Base-by-base conservation (phyloP, 2,797 vertebrate genomes). In the Sebastes iracundus region DNA sequence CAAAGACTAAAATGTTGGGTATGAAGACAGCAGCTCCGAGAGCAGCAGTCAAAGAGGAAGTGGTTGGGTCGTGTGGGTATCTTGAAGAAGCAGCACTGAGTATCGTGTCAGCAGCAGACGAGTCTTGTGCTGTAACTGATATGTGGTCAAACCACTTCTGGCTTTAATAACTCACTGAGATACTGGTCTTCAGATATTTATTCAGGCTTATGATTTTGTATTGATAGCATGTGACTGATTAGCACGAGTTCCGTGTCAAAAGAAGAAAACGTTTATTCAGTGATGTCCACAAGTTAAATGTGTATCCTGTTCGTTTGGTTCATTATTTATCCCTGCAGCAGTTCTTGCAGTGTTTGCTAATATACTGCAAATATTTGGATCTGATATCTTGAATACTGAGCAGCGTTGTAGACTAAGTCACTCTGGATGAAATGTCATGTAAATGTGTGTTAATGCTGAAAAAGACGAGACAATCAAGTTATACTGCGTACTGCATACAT, bases 11-110 rank as follows among this genome's bases (percentile, higher is more conserved):
- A 42, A 55, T 27, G 8, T 6, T 5, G 4, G n/a, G 9, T 5
- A 1, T 28, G 23, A 60, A 28, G 20, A 53, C 14, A 23, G 27
- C 2, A 38, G 35, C 35, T 20, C 2, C 16, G 5, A 75, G 9
- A 49, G 35, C 56, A 30, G 22, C 5, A 46, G 55, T 60, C 25
- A 27, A 59, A 46, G 28, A 77, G 77, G 77, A 87, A 80, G 77
- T 52, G 49, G 52, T 66, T 25, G 13, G 11, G 38, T 28, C 2
- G 0, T 4, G 3, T 32, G 23, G 52, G 11, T 14, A 5, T 56
- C 52, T 73, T 52, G 6, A 74, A 13, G 22, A 38, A 66, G 42
- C 23, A 66, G 55, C 20, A 3, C 2, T 14, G 42, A 38, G 16
- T 23, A 6, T 20, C 12, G 28, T 8, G 14, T 60, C 18, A 52